These are phyloP conservation scores for Callithrix jacchus DNA, from an alignment of 2,113 vertebrate species.

Conservation along the genomic window DNA sequence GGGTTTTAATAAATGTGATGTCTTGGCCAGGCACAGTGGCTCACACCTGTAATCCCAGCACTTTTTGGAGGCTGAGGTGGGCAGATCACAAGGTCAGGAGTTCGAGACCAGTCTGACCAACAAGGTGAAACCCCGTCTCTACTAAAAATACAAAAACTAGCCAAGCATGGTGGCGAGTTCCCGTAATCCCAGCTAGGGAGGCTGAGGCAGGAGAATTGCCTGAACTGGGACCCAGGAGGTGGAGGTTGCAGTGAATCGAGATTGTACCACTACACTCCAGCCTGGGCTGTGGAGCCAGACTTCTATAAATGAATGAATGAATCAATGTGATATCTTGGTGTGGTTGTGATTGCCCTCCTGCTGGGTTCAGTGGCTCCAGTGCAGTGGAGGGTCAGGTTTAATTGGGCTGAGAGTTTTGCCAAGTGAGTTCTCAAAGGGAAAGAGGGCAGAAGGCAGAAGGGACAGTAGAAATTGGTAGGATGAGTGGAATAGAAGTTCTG, in stretches of 20 bases:
- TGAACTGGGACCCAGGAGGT: too few relatives aligned
- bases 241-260: too few relatives aligned
- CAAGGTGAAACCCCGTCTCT: too few relatives aligned
- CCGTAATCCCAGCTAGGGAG: too few relatives aligned
- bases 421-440: not conserved
- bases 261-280: too few relatives aligned
- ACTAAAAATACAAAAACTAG: too few relatives aligned
- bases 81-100: too few relatives aligned
- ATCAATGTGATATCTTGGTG: not conserved
- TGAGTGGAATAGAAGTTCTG: not conserved
- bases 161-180: too few relatives aligned
- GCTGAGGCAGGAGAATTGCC: too few relatives aligned
- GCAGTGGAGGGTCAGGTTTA: not conserved
- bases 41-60: not conserved
- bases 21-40: too few relatives aligned
- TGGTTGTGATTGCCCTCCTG: not conserved
- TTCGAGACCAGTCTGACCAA: too few relatives aligned
- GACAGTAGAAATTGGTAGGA: not conserved
- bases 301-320: not conserved
- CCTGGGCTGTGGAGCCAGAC: not conserved
- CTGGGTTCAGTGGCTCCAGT: not conserved
- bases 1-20: not conserved
- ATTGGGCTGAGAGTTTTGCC: not conserved
- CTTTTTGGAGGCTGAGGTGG: too few relatives aligned
- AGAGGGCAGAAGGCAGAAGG: not conserved